phyloP scores from a whole-genome alignment of 2,888 invertebrate genomes.

The Schrankia costaestrigalis region DNA sequence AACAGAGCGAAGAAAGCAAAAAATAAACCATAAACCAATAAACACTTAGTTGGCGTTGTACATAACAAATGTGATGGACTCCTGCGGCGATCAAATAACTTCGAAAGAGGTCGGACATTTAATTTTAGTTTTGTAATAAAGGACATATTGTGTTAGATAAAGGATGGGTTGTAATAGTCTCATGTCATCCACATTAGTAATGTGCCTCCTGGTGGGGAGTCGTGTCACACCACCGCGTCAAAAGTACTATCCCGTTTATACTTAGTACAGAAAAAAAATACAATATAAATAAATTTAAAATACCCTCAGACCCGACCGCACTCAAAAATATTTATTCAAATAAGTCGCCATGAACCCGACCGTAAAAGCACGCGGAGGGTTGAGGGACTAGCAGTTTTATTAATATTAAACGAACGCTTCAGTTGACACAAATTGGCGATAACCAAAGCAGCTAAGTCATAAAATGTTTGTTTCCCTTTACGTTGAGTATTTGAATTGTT shows the following conservation, averaged over 20 bases:
- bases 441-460: constrained; percentile 67
- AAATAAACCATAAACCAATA: constrained; percentile 62
- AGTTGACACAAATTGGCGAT: constrained; percentile 78
- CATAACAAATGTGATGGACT: constrained; percentile 63
- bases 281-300: constrained; percentile 66
- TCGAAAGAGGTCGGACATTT: constrained; percentile 68
- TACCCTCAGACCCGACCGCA: constrained; percentile 49
- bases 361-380: constrained; percentile 75
- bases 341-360: constrained; percentile 76
- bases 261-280: constrained; percentile 44
- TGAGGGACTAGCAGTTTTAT: constrained; percentile 74
- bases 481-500: constrained; percentile 51
- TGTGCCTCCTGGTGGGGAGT: constrained; percentile 67
- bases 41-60: constrained; percentile 59
- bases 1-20: constrained; percentile 47
- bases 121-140: constrained; percentile 74
- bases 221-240: constrained; percentile 39
- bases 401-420: constrained; percentile 79
- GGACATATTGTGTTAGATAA: constrained; percentile 76
- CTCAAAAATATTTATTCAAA: constrained; percentile 78
- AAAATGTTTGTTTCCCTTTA: constrained; percentile 58
- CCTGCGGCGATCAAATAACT: constrained; percentile 71
- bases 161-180: constrained; percentile 75
- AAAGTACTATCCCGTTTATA: constrained; percentile 34
- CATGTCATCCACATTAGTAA: constrained; percentile 74